Evolutionary conservation across 2,113 vertebrate genomes (phyloP).

Genomic region (Motacilla alba): DNA sequence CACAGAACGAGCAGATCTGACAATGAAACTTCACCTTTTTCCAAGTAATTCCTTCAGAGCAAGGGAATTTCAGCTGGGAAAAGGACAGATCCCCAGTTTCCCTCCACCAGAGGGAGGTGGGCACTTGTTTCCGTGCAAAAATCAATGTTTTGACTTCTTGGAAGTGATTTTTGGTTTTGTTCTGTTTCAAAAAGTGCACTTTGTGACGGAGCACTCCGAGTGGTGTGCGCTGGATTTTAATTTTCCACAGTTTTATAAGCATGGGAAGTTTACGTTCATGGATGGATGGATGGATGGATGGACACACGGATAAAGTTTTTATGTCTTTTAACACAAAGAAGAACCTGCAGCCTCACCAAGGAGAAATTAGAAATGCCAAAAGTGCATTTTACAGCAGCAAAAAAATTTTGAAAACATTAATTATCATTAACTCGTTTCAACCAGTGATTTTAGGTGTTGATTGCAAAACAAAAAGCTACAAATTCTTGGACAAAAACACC

Average conservation of each 20-base stretch:
- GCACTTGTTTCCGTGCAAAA: background rate
- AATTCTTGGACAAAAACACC: background rate
- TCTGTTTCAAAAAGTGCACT: background rate
- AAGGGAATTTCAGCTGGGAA: background rate
- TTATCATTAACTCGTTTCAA: background rate
- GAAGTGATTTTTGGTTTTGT: background rate
- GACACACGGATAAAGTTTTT: background rate
- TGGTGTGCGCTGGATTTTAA: background rate
- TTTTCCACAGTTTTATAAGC: background rate
- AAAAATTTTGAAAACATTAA: background rate
- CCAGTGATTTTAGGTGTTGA: background rate
- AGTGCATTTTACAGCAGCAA: background rate
- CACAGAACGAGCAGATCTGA: background rate
- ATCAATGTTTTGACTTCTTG: background rate
- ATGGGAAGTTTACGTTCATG: background rate
- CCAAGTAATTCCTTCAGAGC: background rate
- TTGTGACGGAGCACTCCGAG: background rate
- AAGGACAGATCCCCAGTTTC: background rate
- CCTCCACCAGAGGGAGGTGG: accelerated
- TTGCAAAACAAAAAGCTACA: background rate
- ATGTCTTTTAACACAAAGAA: background rate
- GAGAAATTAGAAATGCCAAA: background rate
- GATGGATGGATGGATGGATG: background rate
- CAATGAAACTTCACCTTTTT: background rate
- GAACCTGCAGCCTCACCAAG: background rate